Conservation (phyloP, 2,888 invertebrate genomes). For the Amphipyra tragopoginis region DNA sequence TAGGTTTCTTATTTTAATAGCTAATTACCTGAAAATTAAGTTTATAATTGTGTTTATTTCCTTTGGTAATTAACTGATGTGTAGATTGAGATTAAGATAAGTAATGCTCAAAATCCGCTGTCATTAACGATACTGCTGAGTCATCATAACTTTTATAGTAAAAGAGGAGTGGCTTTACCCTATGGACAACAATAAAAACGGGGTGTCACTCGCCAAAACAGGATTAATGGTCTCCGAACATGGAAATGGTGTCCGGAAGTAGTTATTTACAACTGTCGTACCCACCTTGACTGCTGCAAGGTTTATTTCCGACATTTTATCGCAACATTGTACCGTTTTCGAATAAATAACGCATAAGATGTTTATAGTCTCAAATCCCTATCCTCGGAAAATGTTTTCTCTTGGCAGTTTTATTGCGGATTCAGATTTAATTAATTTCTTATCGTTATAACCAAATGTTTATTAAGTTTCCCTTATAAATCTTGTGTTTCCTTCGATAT, state of each 20-base stretch:
- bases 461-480: conserved; percentile 11
- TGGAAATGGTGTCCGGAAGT: conserved; percentile 73
- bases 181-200: conserved; percentile 66
- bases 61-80: not conserved
- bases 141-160: conserved; percentile 39
- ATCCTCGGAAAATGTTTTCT: no score
- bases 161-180: conserved; percentile 68
- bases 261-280: conserved; percentile 67
- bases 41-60: no score
- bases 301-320: conserved; percentile 51
- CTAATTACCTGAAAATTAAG: not conserved
- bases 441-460: conserved; percentile 10
- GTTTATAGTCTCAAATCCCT: not conserved
- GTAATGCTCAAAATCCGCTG: conserved; percentile 1
- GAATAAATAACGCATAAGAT: conserved; percentile 12
- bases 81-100: not conserved
- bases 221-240: conserved; percentile 74
- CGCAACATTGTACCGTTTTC: conserved; percentile 25
- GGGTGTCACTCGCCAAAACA: conserved; percentile 69
- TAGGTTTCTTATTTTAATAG: not conserved
- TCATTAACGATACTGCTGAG: conserved; percentile 33
- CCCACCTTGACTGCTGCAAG: conserved; percentile 60
- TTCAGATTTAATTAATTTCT: not conserved
- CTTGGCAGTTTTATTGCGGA: no score
- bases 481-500: conserved; percentile 20